A percentile compares a stretch with the other conserved stretches of the same genome.
Evolutionary conservation across 2,797 vertebrate species (phyloP).

Genomic region (Enteromius radiatus): DNA sequence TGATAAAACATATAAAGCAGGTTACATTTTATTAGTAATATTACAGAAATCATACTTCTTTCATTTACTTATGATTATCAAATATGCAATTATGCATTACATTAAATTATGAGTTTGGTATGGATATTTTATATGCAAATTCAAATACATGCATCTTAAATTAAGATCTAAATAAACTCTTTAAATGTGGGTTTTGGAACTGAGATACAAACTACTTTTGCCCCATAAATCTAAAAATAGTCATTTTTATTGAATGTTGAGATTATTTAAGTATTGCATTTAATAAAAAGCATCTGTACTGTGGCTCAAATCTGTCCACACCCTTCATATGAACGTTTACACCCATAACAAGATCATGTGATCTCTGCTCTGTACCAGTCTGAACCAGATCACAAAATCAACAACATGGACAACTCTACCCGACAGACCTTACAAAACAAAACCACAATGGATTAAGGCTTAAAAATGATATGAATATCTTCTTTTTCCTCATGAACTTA

Average conservation of each 20-base stretch:
- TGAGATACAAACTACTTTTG: not conserved
- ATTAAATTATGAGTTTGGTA: not conserved
- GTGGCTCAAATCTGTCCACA: slow-evolving; percentile 9
- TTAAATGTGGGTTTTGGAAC: slow-evolving; percentile 1
- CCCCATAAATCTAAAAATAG: not conserved
- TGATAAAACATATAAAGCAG: not conserved
- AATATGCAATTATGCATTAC: not conserved
- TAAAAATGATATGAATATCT: not conserved
- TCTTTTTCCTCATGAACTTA: not conserved
- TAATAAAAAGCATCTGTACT: not conserved
- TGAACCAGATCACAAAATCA: slow-evolving; percentile 72
- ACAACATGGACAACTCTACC: slow-evolving; percentile 13
- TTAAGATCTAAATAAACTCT: not conserved
- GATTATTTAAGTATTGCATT: not conserved
- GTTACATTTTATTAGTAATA: not conserved
- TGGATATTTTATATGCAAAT: not conserved
- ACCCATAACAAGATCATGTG: slow-evolving; percentile 47
- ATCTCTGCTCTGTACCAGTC: slow-evolving; percentile 77
- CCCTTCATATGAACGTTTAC: slow-evolving; percentile 4
- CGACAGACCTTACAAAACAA: slow-evolving; percentile 45
- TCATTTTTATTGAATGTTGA: not conserved
- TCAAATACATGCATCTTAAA: not conserved
- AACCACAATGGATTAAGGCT: slow-evolving; percentile 42
- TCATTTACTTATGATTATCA: not conserved
- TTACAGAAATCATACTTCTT: not conserved